These are phyloP conservation scores for Phataginus tetradactyla DNA, from an alignment of 2,797 vertebrate species.

Conservation along the genomic window DNA sequence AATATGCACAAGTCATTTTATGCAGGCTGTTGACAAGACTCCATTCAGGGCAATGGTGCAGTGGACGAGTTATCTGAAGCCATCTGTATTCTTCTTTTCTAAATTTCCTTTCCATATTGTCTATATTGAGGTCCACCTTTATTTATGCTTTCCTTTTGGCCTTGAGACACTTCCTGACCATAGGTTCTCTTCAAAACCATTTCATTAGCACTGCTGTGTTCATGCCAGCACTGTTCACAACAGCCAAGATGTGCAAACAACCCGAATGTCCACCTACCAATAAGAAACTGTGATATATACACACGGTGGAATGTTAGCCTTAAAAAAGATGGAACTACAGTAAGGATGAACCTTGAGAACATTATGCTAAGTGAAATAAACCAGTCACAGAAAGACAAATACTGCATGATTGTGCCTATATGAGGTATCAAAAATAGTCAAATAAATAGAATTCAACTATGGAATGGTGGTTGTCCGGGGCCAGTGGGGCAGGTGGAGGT, in stretches of 20 bases:
- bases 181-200: neutral
- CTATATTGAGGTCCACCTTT: neutral
- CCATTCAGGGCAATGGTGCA: neutral
- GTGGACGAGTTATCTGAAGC: neutral
- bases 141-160: neutral
- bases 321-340: neutral
- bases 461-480: neutral
- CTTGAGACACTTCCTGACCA: neutral
- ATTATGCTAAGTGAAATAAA: neutral
- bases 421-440: neutral
- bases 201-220: neutral
- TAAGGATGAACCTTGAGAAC: neutral
- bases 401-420: neutral
- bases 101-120: neutral
- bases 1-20: neutral
- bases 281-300: neutral
- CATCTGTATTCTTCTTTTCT: neutral
- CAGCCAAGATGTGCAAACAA: neutral
- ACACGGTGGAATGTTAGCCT: neutral
- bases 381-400: neutral
- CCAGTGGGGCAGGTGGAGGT: fast-evolving
- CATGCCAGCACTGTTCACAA: neutral
- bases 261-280: neutral
- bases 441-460: neutral
- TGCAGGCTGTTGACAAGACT: neutral